Conservation (phyloP, 2,888 invertebrate genomes). For the Perithous albicinctus region DNA sequence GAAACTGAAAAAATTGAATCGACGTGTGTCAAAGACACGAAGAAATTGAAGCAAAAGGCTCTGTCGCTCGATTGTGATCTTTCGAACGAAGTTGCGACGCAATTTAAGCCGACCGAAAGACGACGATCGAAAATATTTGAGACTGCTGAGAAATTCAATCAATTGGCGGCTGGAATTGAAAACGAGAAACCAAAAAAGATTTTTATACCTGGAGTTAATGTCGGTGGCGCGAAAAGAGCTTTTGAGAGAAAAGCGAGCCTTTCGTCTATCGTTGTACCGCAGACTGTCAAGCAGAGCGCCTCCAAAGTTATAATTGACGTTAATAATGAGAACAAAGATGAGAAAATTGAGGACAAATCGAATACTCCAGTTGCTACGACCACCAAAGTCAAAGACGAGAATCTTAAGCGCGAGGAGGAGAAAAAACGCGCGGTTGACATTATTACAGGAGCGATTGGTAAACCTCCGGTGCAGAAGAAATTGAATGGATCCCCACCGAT, state of each 20-base stretch:
- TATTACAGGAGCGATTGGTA: conserved; percentile 81
- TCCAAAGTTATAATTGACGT: conserved; percentile 81
- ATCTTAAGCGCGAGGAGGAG: conserved; percentile 76
- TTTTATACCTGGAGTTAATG: conserved; percentile 92
- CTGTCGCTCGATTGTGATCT: conserved; percentile 77
- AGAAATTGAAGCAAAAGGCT: conserved; percentile 76
- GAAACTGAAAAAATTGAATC: conserved; percentile 71
- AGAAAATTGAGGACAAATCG: conserved; percentile 77
- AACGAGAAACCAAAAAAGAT: conserved; percentile 91
- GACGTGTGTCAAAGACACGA: conserved; percentile 58
- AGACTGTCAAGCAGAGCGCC: conserved; percentile 80
- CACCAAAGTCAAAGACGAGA: conserved; percentile 70
- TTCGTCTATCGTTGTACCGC: conserved; percentile 81
- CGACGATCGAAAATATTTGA: conserved; percentile 89
- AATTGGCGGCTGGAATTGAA: conserved; percentile 78
- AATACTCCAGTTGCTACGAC: conserved; percentile 62
- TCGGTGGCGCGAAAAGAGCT: conserved; percentile 94
- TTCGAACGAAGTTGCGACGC: conserved; percentile 73
- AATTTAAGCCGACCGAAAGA: conserved; percentile 86
- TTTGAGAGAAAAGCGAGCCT: conserved; percentile 93
- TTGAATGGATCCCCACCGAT: conserved; percentile 80
- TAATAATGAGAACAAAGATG: conserved; percentile 78
- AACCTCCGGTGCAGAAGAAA: conserved; percentile 77
- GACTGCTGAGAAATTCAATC: conserved; percentile 90
- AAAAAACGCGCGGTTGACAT: conserved; percentile 81